Evolutionary conservation across 2,888 invertebrate genomes (phyloP).

Genomic region (Plebejus argus): DNA sequence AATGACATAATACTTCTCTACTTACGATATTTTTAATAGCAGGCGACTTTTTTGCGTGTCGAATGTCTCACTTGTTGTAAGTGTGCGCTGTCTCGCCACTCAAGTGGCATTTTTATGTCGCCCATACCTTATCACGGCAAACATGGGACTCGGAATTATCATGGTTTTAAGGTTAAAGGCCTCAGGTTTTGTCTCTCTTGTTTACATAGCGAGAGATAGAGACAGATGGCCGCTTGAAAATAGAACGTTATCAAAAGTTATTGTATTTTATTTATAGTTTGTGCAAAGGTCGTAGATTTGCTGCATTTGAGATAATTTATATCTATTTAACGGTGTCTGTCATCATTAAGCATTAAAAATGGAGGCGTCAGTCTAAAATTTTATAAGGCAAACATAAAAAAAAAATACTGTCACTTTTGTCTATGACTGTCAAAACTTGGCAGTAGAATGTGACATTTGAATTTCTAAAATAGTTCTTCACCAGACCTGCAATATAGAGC

Average conservation of each 20-base stretch:
- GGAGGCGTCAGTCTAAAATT: background rate
- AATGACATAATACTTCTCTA: no score
- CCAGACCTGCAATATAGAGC: no score
- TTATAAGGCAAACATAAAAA: background rate
- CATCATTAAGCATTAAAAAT: background rate
- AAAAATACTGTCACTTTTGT: background rate
- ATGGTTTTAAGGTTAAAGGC: slow-evolving; percentile 29
- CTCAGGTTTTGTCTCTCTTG: slow-evolving; percentile 30
- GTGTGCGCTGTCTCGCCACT: slow-evolving; percentile 27
- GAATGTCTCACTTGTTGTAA: no score
- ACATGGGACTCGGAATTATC: slow-evolving; percentile 37
- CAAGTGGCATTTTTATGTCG: slow-evolving; percentile 38
- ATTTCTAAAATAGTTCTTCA: no score
- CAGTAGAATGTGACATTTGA: background rate
- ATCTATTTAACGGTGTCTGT: background rate
- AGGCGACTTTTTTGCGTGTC: no score
- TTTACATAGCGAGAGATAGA: background rate
- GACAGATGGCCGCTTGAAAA: slow-evolving; percentile 13
- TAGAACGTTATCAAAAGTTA: slow-evolving; percentile 27
- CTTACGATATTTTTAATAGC: background rate
- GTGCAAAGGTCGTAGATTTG: slow-evolving; percentile 8
- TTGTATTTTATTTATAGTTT: slow-evolving; percentile 16
- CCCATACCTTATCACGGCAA: slow-evolving; percentile 40
- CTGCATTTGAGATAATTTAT: background rate
- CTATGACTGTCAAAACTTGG: background rate